Percentiles rank a stretch among this genome's conserved stretches.
phyloP scores from a whole-genome alignment of 2,797 vertebrate species.

The Pantherophis alleghaniensis region DNA sequence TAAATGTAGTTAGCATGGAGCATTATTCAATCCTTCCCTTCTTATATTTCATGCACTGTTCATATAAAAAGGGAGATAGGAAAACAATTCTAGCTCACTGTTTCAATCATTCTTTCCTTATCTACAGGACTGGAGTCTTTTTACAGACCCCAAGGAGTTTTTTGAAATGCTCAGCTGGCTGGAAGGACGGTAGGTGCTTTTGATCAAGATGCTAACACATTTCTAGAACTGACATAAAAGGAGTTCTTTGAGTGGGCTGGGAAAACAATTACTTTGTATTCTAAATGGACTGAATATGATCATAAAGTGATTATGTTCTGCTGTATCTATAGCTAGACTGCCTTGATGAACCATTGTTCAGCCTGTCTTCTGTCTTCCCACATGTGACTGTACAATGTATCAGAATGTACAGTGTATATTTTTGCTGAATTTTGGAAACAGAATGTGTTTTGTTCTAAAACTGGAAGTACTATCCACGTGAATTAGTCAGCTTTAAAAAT shows the following conservation, averaged over 20 bases:
- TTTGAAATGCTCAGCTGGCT: slow-evolving; percentile 88
- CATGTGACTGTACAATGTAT: background rate
- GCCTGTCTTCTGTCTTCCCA: background rate
- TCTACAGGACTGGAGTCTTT: slow-evolving; percentile 92
- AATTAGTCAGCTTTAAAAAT: background rate
- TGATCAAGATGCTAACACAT: background rate
- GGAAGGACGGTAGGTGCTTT: slow-evolving; percentile 84
- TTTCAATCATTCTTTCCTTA: background rate
- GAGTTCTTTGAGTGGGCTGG: background rate
- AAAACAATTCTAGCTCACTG: background rate
- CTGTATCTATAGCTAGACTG: background rate
- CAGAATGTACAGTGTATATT: background rate
- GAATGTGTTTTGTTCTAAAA: background rate
- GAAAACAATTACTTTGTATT: background rate
- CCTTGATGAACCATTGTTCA: too few relatives aligned
- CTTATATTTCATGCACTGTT: background rate
- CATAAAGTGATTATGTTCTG: background rate
- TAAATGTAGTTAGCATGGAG: background rate
- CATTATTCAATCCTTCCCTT: background rate
- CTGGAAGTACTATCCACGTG: background rate
- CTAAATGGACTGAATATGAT: background rate
- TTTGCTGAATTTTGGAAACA: background rate
- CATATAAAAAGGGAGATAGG: background rate
- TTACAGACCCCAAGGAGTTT: slow-evolving; percentile 87
- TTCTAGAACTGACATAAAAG: background rate